Conservation (phyloP, 2,888 invertebrate genomes). For the Digitonthophagus gazella region DNA sequence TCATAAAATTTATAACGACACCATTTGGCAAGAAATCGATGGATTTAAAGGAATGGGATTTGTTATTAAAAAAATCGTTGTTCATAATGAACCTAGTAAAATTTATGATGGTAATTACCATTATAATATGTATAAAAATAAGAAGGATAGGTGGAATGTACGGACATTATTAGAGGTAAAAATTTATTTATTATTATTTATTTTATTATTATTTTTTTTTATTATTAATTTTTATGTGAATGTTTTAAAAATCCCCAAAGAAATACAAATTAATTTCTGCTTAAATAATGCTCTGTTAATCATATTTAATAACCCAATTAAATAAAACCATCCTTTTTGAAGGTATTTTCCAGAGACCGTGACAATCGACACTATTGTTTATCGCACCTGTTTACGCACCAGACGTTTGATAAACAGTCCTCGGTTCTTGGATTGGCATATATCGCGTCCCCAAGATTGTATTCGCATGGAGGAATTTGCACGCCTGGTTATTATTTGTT, state of each 20-base stretch:
- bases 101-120: slow-evolving; percentile 87
- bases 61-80: slow-evolving; percentile 91
- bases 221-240: too few species aligned
- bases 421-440: slow-evolving; percentile 57
- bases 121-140: slow-evolving; percentile 83
- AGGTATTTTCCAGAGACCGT: slow-evolving; percentile 52
- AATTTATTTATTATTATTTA: slow-evolving; percentile 30
- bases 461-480: slow-evolving; percentile 56
- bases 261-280: too few species aligned
- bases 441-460: slow-evolving; percentile 52
- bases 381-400: too few species aligned
- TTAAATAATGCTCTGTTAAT: too few species aligned
- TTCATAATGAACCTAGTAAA: slow-evolving; percentile 85
- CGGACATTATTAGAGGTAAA: slow-evolving; percentile 88
- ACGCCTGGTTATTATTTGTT: slow-evolving; percentile 51
- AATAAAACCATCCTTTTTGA: slow-evolving; percentile 25
- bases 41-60: slow-evolving; percentile 95
- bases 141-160: slow-evolving; percentile 94
- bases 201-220: too few species aligned
- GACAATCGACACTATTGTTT: slow-evolving; percentile 47
- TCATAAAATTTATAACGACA: slow-evolving; percentile 94
- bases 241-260: too few species aligned
- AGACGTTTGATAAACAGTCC: too few species aligned
- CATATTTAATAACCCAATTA: too few species aligned
- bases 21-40: slow-evolving; percentile 89